Percentiles rank a stretch among this genome's conserved stretches.
These are phyloP conservation scores for Cyrtorhinus lividipennis DNA, from an alignment of 1,140 invertebrate genomes.

Conservation along the genomic window DNA sequence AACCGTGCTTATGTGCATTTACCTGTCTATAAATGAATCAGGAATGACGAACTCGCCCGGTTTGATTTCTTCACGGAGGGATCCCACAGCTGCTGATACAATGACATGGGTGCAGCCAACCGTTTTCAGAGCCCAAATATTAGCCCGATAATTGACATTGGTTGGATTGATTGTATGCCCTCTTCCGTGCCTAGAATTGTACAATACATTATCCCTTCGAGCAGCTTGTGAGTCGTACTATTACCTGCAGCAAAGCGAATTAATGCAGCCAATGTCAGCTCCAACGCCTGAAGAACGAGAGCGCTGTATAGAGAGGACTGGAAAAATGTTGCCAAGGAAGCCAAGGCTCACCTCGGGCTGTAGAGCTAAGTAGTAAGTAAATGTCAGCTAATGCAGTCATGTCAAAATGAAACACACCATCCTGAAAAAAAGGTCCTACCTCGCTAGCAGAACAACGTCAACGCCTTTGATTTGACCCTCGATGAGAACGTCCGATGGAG, in stretches of 20 bases:
- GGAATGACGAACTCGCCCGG: slow-evolving; percentile 83
- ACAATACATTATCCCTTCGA: too few relatives aligned
- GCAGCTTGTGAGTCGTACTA: too few relatives aligned
- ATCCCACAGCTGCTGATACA: slow-evolving; percentile 84
- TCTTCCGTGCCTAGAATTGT: slow-evolving; percentile 65
- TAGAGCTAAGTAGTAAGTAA: too few relatives aligned
- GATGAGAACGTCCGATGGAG: slow-evolving; percentile 68
- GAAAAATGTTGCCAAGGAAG: too few relatives aligned
- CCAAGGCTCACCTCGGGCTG: too few relatives aligned
- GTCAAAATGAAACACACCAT: too few relatives aligned
- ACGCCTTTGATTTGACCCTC: slow-evolving; percentile 61
- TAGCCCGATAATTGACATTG: slow-evolving; percentile 89
- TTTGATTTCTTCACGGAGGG: slow-evolving; percentile 67
- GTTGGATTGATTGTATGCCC: slow-evolving; percentile 68
- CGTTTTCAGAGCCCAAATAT: slow-evolving; percentile 82
- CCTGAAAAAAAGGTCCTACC: slow-evolving; percentile 32
- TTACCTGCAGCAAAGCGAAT: too few relatives aligned
- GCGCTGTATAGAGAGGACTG: too few relatives aligned
- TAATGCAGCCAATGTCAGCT: too few relatives aligned
- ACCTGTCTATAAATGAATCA: slow-evolving; percentile 89
- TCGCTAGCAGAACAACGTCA: slow-evolving; percentile 64
- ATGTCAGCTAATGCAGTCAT: too few relatives aligned
- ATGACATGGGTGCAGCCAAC: slow-evolving; percentile 84
- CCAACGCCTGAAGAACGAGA: too few relatives aligned
- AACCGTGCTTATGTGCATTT: neutral